phyloP scores from a whole-genome alignment of 2,888 invertebrate species.

The Osmoderma eremita region DNA sequence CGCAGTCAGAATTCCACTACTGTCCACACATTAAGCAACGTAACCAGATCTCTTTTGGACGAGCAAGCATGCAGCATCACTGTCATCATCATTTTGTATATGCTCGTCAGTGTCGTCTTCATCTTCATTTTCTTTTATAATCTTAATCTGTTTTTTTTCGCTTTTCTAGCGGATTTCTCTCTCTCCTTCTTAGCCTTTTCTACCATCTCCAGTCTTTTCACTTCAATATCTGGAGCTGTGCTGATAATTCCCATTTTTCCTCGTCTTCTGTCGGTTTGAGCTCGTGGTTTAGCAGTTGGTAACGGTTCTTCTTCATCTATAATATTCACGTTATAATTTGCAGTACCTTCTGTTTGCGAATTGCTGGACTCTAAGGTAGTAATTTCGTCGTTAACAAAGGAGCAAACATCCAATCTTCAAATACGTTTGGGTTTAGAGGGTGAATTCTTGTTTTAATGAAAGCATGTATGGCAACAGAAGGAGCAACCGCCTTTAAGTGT shows the following conservation, averaged over 20 bases:
- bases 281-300: not conserved
- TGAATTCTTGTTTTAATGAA: too few species aligned
- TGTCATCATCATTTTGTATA: slow-evolving; percentile 14
- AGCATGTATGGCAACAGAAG: too few species aligned
- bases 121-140: slow-evolving; percentile 22
- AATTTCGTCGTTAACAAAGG: too few species aligned
- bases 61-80: slow-evolving; percentile 19
- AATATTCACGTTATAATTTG: too few species aligned
- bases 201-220: not conserved
- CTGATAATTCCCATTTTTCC: not conserved
- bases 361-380: too few species aligned
- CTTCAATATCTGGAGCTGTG: not conserved
- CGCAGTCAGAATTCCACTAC: too few species aligned
- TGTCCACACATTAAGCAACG: too few species aligned
- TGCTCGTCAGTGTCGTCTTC: slow-evolving; percentile 8
- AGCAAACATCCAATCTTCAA: too few species aligned
- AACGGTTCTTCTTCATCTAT: too few species aligned
- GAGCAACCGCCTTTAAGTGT: too few species aligned
- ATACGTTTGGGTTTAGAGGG: too few species aligned
- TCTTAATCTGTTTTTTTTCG: not conserved
- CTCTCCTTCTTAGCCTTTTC: not conserved
- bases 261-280: not conserved
- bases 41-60: slow-evolving; percentile 24
- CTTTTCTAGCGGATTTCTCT: not conserved
- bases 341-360: too few species aligned